A percentile compares a stretch with the other conserved stretches of the same genome.
Conservation (phyloP, 2,888 invertebrate species). For the Aethes cnicana region DNA sequence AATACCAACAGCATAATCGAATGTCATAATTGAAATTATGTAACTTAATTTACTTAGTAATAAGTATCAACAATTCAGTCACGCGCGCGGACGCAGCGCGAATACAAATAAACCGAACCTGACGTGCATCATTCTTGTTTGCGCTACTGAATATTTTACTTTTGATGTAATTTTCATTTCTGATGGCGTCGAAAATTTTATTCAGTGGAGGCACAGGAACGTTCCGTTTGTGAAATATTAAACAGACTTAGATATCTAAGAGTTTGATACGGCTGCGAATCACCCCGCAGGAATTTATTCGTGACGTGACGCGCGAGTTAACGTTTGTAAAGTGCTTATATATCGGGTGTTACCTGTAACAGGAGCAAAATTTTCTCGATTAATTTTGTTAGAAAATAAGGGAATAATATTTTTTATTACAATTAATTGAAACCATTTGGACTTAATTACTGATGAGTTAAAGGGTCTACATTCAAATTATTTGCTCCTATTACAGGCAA, state of each 20-base stretch:
- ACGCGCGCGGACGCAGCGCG: slow-evolving; percentile 65
- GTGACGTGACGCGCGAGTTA: slow-evolving; percentile 2
- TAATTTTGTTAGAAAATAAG: no score
- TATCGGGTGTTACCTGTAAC: no score
- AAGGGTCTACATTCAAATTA: no score
- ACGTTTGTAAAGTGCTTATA: slow-evolving; percentile 7
- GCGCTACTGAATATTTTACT: slow-evolving; percentile 51
- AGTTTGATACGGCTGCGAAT: slow-evolving; percentile 21
- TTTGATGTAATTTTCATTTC: slow-evolving; percentile 49
- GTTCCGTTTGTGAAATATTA: slow-evolving; percentile 30
- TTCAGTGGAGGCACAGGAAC: slow-evolving; percentile 29
- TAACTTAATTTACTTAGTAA: slow-evolving; percentile 64
- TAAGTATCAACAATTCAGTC: slow-evolving; percentile 60
- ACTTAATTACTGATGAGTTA: no score
- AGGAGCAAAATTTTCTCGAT: no score
- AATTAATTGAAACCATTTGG: no score
- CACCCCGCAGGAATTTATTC: slow-evolving; percentile 20
- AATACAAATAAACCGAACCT: slow-evolving; percentile 65
- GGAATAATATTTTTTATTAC: no score
- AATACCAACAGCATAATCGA: slow-evolving; percentile 45
- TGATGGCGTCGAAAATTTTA: slow-evolving; percentile 44
- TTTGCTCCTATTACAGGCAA: no score
- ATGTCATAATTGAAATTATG: slow-evolving; percentile 64
- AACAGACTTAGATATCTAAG: slow-evolving; percentile 27
- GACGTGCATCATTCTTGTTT: slow-evolving; percentile 57